phyloP scores from a whole-genome alignment of 2,113 vertebrate species.

The Cichladusa arquata region DNA sequence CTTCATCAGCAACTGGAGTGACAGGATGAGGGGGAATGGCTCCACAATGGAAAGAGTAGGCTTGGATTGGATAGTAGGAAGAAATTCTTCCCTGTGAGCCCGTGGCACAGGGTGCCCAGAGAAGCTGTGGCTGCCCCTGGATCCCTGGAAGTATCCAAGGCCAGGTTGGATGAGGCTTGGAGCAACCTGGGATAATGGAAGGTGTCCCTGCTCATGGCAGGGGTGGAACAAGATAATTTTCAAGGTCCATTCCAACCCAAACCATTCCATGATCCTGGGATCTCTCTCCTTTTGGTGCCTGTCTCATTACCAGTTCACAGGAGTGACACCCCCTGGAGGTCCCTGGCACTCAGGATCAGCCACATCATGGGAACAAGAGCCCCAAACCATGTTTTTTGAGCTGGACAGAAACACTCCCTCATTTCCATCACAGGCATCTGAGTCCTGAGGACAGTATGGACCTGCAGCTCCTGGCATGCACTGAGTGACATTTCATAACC shows the following conservation, averaged over 20 bases:
- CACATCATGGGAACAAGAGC: fast-evolving
- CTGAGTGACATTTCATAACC: too few species aligned
- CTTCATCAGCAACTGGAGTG: not conserved
- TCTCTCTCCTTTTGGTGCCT: not conserved
- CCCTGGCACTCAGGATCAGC: not conserved
- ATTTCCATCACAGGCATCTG: not conserved
- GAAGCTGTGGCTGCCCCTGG: not conserved
- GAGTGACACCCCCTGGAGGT: not conserved
- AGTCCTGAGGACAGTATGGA: fast-evolving
- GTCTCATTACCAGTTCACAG: not conserved
- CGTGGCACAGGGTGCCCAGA: not conserved
- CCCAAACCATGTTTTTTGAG: not conserved
- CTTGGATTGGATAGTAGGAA: not conserved
- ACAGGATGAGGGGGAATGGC: not conserved
- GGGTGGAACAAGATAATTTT: fast-evolving
- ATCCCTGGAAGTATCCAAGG: not conserved
- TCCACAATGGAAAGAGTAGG: not conserved
- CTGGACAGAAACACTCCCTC: not conserved
- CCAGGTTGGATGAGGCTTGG: fast-evolving
- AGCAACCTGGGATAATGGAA: fast-evolving
- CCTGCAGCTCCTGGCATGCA: not conserved
- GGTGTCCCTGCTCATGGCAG: not conserved
- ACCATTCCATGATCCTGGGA: not conserved
- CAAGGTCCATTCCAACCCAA: not conserved
- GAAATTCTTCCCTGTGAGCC: not conserved